Conservation (phyloP, 2,888 invertebrate species). For the Andrena fulva region DNA sequence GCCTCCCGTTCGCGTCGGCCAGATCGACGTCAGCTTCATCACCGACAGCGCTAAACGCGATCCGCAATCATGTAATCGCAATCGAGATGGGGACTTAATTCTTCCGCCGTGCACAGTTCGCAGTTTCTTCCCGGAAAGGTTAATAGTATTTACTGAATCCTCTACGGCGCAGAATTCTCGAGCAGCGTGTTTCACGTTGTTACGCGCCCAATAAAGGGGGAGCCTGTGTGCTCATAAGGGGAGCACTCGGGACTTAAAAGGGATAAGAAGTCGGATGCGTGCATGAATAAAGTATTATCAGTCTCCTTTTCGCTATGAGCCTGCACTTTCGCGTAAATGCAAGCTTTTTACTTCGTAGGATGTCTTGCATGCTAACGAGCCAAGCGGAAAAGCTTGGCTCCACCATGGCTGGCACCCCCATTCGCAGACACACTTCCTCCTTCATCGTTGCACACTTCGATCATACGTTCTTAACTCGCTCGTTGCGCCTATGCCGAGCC, state of each 20-base stretch:
- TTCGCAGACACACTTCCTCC: constrained; percentile 29
- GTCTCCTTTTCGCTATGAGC: constrained; percentile 34
- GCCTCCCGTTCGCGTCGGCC: too few species aligned
- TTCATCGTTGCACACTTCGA: not conserved
- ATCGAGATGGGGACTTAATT: constrained; percentile 11
- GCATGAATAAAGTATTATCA: constrained; percentile 55
- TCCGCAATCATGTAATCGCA: too few species aligned
- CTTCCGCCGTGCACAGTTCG: constrained; percentile 3
- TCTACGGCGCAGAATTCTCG: not conserved
- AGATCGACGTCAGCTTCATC: too few species aligned
- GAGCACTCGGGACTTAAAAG: constrained; percentile 43
- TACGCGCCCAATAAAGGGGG: constrained; percentile 18
- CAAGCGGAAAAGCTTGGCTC: constrained; percentile 4
- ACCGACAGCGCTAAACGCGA: not conserved
- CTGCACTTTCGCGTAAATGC: constrained; percentile 51
- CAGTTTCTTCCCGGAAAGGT: constrained; percentile 14
- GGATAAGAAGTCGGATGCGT: constrained; percentile 48
- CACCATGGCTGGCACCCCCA: constrained; percentile 6
- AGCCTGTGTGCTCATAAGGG: constrained; percentile 30
- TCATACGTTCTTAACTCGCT: not conserved
- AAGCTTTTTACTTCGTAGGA: constrained; percentile 33
- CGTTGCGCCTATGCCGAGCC: not conserved
- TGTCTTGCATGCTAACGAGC: constrained; percentile 44
- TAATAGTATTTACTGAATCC: constrained; percentile 8
- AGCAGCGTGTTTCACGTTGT: constrained; percentile 29